Evolutionary conservation across 2,113 vertebrate genomes (phyloP).

Genomic region (Fregetta grallaria): DNA sequence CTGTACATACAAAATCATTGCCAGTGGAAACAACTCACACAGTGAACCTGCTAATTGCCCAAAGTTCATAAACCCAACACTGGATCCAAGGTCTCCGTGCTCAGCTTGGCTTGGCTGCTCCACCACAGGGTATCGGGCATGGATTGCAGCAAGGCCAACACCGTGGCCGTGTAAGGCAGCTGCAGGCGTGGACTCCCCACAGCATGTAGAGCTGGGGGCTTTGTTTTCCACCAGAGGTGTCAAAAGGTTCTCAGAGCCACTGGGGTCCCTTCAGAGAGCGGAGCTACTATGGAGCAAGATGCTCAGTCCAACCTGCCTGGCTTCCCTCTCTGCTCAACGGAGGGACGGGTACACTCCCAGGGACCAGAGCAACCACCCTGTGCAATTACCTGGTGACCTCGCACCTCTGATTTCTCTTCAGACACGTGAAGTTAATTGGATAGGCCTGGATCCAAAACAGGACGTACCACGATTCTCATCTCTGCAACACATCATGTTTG

Average conservation of each 20-base stretch:
- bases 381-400: neutral
- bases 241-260: neutral
- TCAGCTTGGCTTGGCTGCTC: conserved; percentile 1
- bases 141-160: neutral
- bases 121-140: neutral
- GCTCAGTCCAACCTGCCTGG: neutral
- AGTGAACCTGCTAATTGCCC: conserved; percentile 13
- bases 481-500: neutral
- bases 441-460: neutral
- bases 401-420: neutral
- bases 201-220: fast-evolving
- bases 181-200: neutral
- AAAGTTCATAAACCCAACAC: neutral
- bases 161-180: neutral
- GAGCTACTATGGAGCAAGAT: neutral
- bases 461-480: neutral
- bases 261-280: neutral
- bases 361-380: too few species aligned
- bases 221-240: neutral
- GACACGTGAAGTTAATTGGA: fast-evolving
- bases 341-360: fast-evolving
- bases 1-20: conserved; percentile 22
- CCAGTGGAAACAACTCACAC: conserved; percentile 45
- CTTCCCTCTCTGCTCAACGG: neutral
- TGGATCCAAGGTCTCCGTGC: neutral